Percentiles rank a stretch among this genome's conserved stretches.
These are phyloP conservation scores for Tribolium freemani DNA, from an alignment of 2,888 invertebrate genomes.

Conservation along the genomic window DNA sequence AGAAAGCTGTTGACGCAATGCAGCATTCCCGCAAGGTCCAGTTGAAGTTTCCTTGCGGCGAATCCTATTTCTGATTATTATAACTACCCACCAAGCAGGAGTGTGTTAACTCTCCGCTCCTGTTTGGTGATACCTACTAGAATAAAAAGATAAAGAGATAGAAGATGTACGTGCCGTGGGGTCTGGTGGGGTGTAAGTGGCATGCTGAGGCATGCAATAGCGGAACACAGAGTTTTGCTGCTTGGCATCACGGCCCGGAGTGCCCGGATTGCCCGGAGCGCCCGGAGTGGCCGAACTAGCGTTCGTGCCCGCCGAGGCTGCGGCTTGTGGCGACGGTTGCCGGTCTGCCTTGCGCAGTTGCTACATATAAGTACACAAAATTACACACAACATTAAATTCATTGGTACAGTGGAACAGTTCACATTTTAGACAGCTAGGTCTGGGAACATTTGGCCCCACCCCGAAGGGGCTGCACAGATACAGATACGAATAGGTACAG, in stretches of 20 bases:
- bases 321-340: constrained; percentile 60
- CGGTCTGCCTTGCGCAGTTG: constrained; percentile 69
- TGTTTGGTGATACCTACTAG: constrained; percentile 35
- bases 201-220: constrained; percentile 76
- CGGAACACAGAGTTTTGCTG: constrained; percentile 71
- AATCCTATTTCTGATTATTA: background rate
- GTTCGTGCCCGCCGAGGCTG: constrained; percentile 52
- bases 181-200: constrained; percentile 74
- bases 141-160: constrained; percentile 57
- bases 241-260: constrained; percentile 66
- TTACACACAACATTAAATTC: constrained; percentile 66
- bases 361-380: constrained; percentile 66
- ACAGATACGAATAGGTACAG: background rate
- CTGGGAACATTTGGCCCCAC: background rate
- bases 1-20: constrained; percentile 53
- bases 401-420: constrained; percentile 15
- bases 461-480: constrained; percentile 23
- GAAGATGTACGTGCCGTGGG: constrained; percentile 73
- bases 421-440: constrained; percentile 2
- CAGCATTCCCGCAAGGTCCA: constrained; percentile 47
- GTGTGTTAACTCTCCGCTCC: constrained; percentile 9
- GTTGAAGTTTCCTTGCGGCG: constrained; percentile 7
- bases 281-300: constrained; percentile 63
- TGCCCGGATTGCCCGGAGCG: constrained; percentile 63
- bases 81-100: constrained; percentile 15